These are phyloP conservation scores for Oxyruncus cristatus DNA, from an alignment of 2,113 vertebrate genomes.

Conservation along the genomic window DNA sequence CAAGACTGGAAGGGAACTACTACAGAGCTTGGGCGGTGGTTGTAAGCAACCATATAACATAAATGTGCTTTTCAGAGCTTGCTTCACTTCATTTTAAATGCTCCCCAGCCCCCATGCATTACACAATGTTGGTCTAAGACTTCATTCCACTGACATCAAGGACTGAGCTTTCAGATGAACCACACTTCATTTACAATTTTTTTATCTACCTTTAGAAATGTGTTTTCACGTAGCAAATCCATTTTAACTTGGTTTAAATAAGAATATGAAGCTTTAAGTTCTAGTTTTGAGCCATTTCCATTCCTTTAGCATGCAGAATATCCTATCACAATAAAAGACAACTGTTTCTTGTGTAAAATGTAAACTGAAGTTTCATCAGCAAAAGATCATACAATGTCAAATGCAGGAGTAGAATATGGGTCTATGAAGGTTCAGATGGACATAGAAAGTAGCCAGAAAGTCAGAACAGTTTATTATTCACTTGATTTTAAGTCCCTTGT, in stretches of 20 bases:
- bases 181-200: background rate
- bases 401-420: background rate
- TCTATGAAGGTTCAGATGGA: background rate
- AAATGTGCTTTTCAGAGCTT: background rate
- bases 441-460: background rate
- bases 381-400: background rate
- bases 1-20: background rate
- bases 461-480: background rate
- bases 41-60: background rate
- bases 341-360: background rate
- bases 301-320: background rate
- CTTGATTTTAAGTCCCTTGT: background rate
- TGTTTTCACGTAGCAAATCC: background rate
- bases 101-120: background rate
- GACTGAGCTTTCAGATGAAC: background rate
- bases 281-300: background rate
- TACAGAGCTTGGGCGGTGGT: background rate
- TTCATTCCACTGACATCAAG: background rate
- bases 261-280: background rate
- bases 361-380: background rate
- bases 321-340: background rate
- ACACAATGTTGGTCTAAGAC: background rate
- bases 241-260: background rate
- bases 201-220: background rate
- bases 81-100: background rate